Conservation (phyloP, 2,888 invertebrate species). For the Andricus curvator region DNA sequence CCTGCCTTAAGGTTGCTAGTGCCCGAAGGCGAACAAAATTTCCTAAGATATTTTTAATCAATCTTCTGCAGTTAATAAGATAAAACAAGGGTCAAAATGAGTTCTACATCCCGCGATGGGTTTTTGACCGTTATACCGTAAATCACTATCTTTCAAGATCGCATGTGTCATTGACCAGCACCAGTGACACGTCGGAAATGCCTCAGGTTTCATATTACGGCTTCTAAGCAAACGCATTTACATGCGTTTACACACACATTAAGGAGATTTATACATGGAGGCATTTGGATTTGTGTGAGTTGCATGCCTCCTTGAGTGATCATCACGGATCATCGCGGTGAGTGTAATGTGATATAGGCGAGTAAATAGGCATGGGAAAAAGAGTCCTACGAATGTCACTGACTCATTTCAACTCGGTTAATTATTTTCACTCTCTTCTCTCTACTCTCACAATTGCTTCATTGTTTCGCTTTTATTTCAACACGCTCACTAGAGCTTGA, state of each 20-base stretch:
- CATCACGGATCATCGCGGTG: conserved; percentile 6
- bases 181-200: conserved; percentile 21
- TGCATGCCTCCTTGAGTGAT: conserved; percentile 17
- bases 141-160: not conserved
- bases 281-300: not conserved
- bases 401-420: conserved; percentile 30
- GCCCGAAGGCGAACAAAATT: not conserved
- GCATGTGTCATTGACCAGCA: conserved; percentile 25
- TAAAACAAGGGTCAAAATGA: not conserved
- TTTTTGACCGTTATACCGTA: not conserved
- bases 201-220: conserved; percentile 21
- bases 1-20: not conserved
- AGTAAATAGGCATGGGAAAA: conserved; percentile 37
- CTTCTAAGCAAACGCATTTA: not conserved
- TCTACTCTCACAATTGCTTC: not conserved
- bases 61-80: not conserved
- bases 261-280: not conserved
- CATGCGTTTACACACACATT: not conserved
- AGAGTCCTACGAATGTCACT: not conserved
- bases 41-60: not conserved
- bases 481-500: not conserved
- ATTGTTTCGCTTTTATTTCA: not conserved
- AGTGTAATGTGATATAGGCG: conserved; percentile 11
- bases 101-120: not conserved
- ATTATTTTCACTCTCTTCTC: conserved; percentile 7